Base-by-base conservation (phyloP, 2,888 invertebrate genomes). In the Belgica antarctica region DNA sequence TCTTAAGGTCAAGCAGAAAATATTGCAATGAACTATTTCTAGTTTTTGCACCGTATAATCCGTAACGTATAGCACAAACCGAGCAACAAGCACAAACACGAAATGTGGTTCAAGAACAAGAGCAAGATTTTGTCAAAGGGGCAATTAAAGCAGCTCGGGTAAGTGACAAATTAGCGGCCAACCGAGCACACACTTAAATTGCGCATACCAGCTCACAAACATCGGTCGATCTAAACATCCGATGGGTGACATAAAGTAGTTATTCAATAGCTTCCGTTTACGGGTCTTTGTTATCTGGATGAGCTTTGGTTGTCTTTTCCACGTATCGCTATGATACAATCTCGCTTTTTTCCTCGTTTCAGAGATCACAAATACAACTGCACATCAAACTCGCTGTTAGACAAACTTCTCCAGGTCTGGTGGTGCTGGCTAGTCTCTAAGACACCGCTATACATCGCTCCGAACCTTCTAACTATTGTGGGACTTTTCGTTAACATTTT, bases 371-470 rank as follows among this genome's bases (percentile, higher is more conserved):
- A 94, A 82, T 99, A 99, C 84, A 92, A 91, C 78, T 91, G 93
- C 79, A 86, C 88, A 75, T 93, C 92, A 81, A 83, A 85, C 73
- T 80, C 80, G 75, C 75, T 81, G 71, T 82, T 94, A 77, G 96
- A 99, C 83, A 88, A 91, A 73, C 84, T 89, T 77, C 86, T 97
- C 77, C 96, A 97, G 82, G 90, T 91, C 63, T 98, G 94, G 89
- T 99, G 99, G 99, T 89, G 93, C 81, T 96, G 93, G 92, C 85
- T 97, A 73, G 93, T 94, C 46, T 86, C 89, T 75, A 88, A 90
- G 81, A 89, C 93, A 77, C 98, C 99, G 41, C 81, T 94, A 73
- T 96, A 95, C 92, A 86, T 98, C 74, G 98, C 99, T 68, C 99
- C 99, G 77, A 99, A 99, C 85, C 86, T 96, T 77, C 93, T 99